Evolutionary conservation across 2,888 invertebrate species (phyloP).

Genomic region (Venustoraphidia nigricollis): DNA sequence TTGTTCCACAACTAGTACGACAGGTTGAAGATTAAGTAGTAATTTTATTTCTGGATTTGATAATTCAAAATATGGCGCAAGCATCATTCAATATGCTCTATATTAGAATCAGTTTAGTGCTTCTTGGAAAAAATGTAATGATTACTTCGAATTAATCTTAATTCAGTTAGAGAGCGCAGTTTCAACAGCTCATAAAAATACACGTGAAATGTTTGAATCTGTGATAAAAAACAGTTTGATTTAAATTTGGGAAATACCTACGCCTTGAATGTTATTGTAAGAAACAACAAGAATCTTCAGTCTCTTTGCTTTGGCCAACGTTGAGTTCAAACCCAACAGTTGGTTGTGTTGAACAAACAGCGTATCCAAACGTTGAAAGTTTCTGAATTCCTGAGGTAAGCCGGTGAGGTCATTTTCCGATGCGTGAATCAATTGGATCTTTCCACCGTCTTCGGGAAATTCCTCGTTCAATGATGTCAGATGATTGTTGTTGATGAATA

Average conservation of each 20-base stretch:
- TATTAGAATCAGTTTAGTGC: no score
- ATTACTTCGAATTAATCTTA: no score
- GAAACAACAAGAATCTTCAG: conserved; percentile 51
- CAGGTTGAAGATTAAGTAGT: no score
- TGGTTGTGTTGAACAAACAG: conserved; percentile 59
- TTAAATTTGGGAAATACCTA: conserved; percentile 26
- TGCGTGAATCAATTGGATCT: conserved; percentile 54
- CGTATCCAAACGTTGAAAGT: conserved; percentile 50
- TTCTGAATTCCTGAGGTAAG: conserved; percentile 55
- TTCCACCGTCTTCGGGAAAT: conserved; percentile 50
- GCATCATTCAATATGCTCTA: no score
- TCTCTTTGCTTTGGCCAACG: conserved; percentile 49
- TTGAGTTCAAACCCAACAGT: conserved; percentile 52
- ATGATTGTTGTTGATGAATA: conserved; percentile 64
- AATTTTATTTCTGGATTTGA: no score
- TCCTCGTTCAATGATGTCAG: conserved; percentile 60
- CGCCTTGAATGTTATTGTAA: conserved; percentile 57
- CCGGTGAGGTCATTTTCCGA: conserved; percentile 55
- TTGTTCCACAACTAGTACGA: no score
- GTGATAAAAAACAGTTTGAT: no score
- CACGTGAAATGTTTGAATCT: no score
- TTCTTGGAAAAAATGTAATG: no score
- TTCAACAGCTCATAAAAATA: no score
- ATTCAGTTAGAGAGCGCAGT: no score
- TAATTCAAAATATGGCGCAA: no score